Evolutionary conservation across 1,140 invertebrate species (phyloP).

Genomic region (Acromyrmex echinatior): DNA sequence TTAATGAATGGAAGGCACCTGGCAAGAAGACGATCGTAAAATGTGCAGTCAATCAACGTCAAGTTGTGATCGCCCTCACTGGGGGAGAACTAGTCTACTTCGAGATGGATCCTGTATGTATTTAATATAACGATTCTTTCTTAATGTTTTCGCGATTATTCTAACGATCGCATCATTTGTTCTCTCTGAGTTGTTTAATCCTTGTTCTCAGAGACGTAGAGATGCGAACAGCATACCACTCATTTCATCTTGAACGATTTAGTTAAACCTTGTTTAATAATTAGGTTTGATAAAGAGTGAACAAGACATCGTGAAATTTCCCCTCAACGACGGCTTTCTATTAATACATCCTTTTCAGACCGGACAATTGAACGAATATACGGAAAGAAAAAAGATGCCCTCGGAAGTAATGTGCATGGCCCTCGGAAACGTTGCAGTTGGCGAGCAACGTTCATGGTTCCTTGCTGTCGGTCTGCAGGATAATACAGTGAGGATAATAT

Average conservation of each 20-base stretch:
- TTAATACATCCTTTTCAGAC: conserved; percentile 88
- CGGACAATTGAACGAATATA: conserved; percentile 99
- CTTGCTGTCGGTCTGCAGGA: conserved; percentile 98
- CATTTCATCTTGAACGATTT: conserved; percentile 49
- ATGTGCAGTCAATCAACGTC: conserved; percentile 99
- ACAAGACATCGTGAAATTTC: conserved; percentile 41
- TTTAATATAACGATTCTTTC: background rate
- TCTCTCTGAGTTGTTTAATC: conserved; percentile 74
- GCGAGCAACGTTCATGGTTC: conserved; percentile 98
- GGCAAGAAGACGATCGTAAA: conserved; percentile 99
- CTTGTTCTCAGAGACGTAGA: conserved; percentile 80
- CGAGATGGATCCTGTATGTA: conserved; percentile 99
- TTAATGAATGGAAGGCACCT: conserved; percentile 99
- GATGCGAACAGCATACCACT: conserved; percentile 78
- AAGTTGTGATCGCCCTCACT: conserved; percentile 99
- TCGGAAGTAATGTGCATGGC: conserved; percentile 99
- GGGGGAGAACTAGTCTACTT: conserved; percentile 99
- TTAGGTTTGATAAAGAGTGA: conserved; percentile 53
- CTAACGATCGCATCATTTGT: conserved; percentile 75
- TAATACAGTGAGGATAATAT: conserved; percentile 99
- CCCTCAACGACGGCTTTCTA: background rate
- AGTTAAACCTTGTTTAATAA: background rate
- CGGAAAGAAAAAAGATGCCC: conserved; percentile 98
- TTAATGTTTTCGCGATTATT: background rate
- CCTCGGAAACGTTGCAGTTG: conserved; percentile 96